Evolutionary conservation across 2,113 vertebrate species (phyloP), one percentile per base, ranked within the genome.

Genomic region (Hemicordylus capensis): DNA sequence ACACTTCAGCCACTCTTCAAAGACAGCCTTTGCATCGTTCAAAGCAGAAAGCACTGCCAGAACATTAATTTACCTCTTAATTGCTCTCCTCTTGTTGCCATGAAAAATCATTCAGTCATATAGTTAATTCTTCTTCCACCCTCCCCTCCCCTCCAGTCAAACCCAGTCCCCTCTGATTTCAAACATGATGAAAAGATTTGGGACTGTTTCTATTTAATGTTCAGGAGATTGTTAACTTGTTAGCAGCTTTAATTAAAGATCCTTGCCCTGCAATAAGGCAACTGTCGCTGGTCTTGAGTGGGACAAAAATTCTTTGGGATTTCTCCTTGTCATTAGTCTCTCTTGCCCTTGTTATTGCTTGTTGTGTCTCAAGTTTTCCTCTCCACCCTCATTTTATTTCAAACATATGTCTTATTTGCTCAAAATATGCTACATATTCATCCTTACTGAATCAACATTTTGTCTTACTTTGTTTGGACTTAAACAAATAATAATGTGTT

Each of bases 301-400:
- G 97, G 97, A 95, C 96, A 96, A 94, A 96, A 95, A 96, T 95
- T 96, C 95, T 94, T 95, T 97, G 95, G 95, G 95, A 96, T 97
- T 97, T 97, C 88, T 96, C 96, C 92, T 90, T 92, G 91, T 91
- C 90, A 90, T 91, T 96, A 94, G 97, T 95, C 92, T 94, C 92
- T 92, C 85, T 92, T 94, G 93, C 89, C 94, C 93, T 97, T 97
- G 96, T 97, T 97, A 95, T 95, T 95, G 89, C 82, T 92, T 94
- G 91, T 92, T 90, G 94, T 88, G 94, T 93, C 83, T 89, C 91
- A 90, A 83, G 82, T 63, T 89, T 87, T 88, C 79, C 83, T 91
- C 39, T 80, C 83, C 86, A 90, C 86, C 75, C 78, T 69, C 58
- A 83, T 78, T 83, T 90, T 91, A 93, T 90, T 91, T 91, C 90